phyloP scores from a whole-genome alignment of 1,140 invertebrate genomes.

The Aphaenogaster ashmeadi region DNA sequence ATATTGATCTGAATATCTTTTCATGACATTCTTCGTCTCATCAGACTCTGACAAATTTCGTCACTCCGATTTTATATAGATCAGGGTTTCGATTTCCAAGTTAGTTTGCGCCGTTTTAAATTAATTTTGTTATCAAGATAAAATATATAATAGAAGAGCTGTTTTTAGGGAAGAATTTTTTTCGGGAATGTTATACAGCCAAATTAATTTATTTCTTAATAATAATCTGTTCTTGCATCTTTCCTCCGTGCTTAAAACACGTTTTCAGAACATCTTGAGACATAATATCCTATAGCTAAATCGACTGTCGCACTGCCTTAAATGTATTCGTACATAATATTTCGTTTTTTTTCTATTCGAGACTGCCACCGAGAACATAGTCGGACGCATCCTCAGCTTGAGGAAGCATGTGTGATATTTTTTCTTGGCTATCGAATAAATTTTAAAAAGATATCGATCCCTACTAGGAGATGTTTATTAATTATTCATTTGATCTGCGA shows the following conservation, averaged over 20 bases:
- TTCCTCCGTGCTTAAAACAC: neutral
- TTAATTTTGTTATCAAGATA: neutral
- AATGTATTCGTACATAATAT: neutral
- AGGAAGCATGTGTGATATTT: slow-evolving; percentile 32
- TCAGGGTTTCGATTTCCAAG: neutral
- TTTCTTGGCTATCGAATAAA: slow-evolving; percentile 11
- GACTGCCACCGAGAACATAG: slow-evolving; percentile 46
- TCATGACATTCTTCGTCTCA: neutral
- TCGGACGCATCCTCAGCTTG: neutral
- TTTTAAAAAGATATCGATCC: slow-evolving; percentile 32
- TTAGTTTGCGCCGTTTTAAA: neutral
- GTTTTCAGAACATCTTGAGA: neutral
- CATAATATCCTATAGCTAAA: slow-evolving; percentile 18
- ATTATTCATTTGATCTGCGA: slow-evolving; percentile 34
- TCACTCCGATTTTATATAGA: neutral
- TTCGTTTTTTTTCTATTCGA: neutral
- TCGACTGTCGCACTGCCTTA: neutral
- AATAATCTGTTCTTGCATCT: neutral
- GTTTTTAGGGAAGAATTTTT: neutral
- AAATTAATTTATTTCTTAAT: slow-evolving; percentile 8
- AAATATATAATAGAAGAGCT: neutral
- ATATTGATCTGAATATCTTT: neutral
- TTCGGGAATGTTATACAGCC: neutral
- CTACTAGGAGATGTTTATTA: slow-evolving; percentile 30
- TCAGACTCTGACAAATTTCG: neutral